Base-by-base conservation (phyloP, 2,113 vertebrate genomes). In the Suricata suricatta region DNA sequence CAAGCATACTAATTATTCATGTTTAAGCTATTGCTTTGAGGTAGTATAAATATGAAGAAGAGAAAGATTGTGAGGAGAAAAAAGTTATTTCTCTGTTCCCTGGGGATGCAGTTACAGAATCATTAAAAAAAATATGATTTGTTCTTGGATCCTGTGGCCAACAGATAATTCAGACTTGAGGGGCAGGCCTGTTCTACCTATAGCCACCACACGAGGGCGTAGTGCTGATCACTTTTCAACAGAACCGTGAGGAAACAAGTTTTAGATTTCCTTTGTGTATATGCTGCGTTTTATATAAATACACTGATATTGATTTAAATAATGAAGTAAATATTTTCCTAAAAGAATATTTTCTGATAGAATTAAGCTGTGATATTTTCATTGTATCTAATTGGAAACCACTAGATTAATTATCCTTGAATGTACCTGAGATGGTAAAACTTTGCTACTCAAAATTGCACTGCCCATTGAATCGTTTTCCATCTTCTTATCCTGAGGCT, bases 201-300 rank as follows among this genome's bases (percentile, higher is more conserved):
- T 47, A 81, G 60, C 9, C 19, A 81, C 85, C 97, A 80, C 84
- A 41, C 12, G 96, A 88, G 93, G 97, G 95, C 85, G 0, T 10
- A 57, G 15, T 15, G 21, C 19, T 5, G 41, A 35, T 50, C 14
- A 2, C 7, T 76, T 74, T 76, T 84, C 81, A 54, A 13, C 10
- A 6, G 38, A 83, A 38, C 3, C 0, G 0, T 38, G 44, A 76
- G 23, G 47, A 88, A 90, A 50, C 54, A 7, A 25, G 82, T 17
- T 80, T 38, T 27, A 33, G 3, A 50, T 38, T 93, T 60, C 23
- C 63, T 7, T 25, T 29, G 13, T 38, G 64, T 38, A 38, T 52
- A n/a, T 60, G 6, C 6, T 38, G 41, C 16, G 25, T 0, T 31
- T 76, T 50, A 21, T 77, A 29, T 21, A 85, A 76, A 14, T 25